Percentiles rank a stretch among this genome's conserved stretches.
Evolutionary conservation across 2,113 vertebrate species (phyloP).

Genomic region (Protomyctophum bolini): DNA sequence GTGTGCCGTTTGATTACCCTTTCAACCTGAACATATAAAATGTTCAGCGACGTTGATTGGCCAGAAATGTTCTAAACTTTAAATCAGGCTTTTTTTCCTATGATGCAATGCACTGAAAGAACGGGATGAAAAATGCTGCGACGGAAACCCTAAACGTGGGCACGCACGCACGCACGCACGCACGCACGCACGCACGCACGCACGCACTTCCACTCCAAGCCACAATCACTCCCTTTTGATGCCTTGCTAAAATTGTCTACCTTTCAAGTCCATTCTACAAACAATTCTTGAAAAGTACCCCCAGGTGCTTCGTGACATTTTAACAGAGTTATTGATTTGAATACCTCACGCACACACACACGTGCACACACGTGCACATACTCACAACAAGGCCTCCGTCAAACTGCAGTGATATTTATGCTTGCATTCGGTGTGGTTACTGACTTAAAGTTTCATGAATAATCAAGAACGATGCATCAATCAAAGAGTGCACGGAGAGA

Average conservation of each 20-base stretch:
- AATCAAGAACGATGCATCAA: constrained; percentile 49
- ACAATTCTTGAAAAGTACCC: constrained; percentile 10
- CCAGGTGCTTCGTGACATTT: neutral
- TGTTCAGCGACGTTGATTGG: neutral
- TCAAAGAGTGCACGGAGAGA: constrained; percentile 24
- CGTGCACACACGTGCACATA: too few relatives aligned
- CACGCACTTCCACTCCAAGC: neutral
- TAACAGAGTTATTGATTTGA: constrained; percentile 19
- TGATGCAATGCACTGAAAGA: neutral
- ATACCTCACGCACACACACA: neutral
- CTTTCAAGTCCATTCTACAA: neutral
- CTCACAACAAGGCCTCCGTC: constrained; percentile 13
- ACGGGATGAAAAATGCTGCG: too few relatives aligned
- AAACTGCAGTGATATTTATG: constrained; percentile 30
- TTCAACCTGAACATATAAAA: too few relatives aligned
- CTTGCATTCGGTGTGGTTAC: constrained; percentile 30
- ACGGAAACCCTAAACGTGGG: too few relatives aligned
- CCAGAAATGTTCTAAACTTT: neutral
- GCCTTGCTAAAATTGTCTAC: neutral
- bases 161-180: too few relatives aligned
- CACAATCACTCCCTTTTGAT: constrained; percentile 5
- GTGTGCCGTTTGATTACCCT: too few relatives aligned
- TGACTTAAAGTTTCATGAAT: constrained; percentile 33
- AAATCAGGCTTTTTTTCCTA: neutral
- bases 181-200: too few relatives aligned